Conservation (phyloP, 2,797 vertebrate species). For the Xiphophorus birchmanni region DNA sequence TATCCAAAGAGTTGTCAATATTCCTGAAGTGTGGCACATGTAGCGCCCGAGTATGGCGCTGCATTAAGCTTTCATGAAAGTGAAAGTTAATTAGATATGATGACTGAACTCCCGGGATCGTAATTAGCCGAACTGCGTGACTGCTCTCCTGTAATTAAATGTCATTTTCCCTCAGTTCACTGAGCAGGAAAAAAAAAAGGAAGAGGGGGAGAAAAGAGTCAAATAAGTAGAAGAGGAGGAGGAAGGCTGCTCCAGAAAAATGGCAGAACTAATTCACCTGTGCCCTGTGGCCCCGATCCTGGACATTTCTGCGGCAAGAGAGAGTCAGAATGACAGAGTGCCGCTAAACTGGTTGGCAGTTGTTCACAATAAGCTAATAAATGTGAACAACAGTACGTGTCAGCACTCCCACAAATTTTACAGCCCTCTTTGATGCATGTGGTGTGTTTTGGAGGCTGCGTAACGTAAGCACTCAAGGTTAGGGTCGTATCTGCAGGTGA, state of each 20-base stretch:
- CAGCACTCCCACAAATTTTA: slow-evolving; percentile 11
- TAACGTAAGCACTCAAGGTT: slow-evolving; percentile 54
- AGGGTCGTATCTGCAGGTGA: slow-evolving; percentile 47
- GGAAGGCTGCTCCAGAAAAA: slow-evolving; percentile 65
- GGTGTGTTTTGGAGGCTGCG: slow-evolving; percentile 5
- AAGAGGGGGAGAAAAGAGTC: slow-evolving; percentile 7
- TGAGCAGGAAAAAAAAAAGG: slow-evolving; percentile 75
- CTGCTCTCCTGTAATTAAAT: slow-evolving; percentile 95
- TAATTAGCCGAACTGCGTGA: slow-evolving; percentile 91
- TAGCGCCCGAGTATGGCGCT: slow-evolving; percentile 68
- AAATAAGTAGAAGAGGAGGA: slow-evolving; percentile 28
- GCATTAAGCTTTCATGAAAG: slow-evolving; percentile 93
- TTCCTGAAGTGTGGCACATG: slow-evolving; percentile 80
- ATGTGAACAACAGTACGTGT: slow-evolving; percentile 20
- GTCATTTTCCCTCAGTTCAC: slow-evolving; percentile 89
- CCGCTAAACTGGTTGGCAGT: slow-evolving; percentile 28
- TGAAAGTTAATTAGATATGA: slow-evolving; percentile 94
- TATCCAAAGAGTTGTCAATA: slow-evolving; percentile 83
- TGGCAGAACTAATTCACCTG: slow-evolving; percentile 77
- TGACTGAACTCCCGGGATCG: slow-evolving; percentile 91
- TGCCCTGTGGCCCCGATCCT: slow-evolving; percentile 54
- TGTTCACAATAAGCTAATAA: slow-evolving; percentile 37
- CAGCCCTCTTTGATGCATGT: slow-evolving; percentile 34
- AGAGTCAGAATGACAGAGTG: slow-evolving; percentile 14
- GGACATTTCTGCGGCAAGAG: slow-evolving; percentile 48